Conservation (phyloP, 2,113 vertebrate species). For the Meriones unguiculatus region DNA sequence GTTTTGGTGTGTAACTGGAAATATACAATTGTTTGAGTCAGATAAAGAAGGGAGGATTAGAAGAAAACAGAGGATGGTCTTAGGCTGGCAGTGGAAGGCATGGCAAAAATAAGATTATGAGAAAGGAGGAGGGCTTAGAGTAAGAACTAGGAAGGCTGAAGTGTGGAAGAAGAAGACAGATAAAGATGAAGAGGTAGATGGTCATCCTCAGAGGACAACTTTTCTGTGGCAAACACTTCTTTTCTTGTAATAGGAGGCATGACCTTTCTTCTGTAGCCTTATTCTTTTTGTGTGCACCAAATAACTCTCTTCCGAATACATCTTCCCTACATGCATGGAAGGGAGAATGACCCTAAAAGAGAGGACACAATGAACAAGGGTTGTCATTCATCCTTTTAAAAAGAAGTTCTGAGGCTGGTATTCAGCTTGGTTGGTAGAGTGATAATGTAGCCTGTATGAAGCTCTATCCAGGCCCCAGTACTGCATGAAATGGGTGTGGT, state of each 20-base stretch:
- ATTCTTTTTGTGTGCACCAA: neutral
- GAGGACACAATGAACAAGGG: neutral
- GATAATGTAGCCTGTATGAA: neutral
- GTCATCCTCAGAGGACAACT: neutral
- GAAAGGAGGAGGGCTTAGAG: neutral
- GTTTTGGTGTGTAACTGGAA: slow-evolving; percentile 31
- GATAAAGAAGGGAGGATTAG: neutral
- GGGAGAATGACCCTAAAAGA: neutral
- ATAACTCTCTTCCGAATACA: neutral
- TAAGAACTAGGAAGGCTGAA: neutral
- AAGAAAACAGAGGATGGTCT: neutral
- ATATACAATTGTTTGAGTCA: neutral
- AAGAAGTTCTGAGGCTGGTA: neutral
- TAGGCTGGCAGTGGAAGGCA: neutral
- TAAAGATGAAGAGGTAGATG: neutral
- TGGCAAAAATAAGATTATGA: neutral
- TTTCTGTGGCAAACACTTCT: neutral
- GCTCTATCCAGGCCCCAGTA: neutral
- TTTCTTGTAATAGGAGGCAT: neutral
- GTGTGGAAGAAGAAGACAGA: neutral
- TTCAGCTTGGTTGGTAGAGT: neutral
- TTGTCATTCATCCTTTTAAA: neutral
- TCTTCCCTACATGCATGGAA: neutral
- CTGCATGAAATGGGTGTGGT: neutral
- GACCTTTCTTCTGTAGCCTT: neutral